phyloP scores from a whole-genome alignment of 2,113 vertebrate genomes.

The Amia ocellicauda region DNA sequence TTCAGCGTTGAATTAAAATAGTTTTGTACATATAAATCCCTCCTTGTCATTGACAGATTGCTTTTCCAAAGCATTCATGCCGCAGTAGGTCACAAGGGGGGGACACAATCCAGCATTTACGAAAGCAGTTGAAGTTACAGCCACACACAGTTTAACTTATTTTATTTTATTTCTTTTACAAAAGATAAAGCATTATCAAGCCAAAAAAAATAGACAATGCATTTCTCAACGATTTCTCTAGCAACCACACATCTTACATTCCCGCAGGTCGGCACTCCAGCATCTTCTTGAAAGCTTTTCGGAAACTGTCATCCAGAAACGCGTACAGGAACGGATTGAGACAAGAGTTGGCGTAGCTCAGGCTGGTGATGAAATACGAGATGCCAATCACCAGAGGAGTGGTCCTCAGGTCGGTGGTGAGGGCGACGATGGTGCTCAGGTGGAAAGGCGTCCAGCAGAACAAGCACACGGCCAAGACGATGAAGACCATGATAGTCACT shows the following conservation, averaged over 20 bases:
- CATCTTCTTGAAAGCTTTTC: conserved; percentile 77
- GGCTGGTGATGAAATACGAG: conserved; percentile 84
- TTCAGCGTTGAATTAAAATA: too few relatives aligned
- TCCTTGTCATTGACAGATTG: too few relatives aligned
- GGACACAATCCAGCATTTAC: too few relatives aligned
- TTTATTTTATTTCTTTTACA: too few relatives aligned
- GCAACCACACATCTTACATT: conserved; percentile 19
- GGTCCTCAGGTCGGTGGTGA: conserved; percentile 80
- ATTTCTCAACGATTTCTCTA: too few relatives aligned
- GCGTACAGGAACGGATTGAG: conserved; percentile 84
- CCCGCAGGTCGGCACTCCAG: conserved; percentile 72
- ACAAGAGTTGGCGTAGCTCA: conserved; percentile 89
- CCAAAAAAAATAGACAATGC: too few relatives aligned
- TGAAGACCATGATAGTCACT: conserved; percentile 84
- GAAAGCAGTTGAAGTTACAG: too few relatives aligned
- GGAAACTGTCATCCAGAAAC: conserved; percentile 85
- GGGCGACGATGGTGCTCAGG: conserved; percentile 81
- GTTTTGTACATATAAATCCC: too few relatives aligned
- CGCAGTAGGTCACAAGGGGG: too few relatives aligned
- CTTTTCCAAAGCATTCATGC: too few relatives aligned
- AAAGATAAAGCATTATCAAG: too few relatives aligned
- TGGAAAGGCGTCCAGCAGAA: conserved; percentile 91
- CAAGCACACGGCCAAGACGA: conserved; percentile 80
- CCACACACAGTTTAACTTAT: too few relatives aligned
- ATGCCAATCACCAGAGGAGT: conserved; percentile 77